phyloP scores from a whole-genome alignment of 2,888 invertebrate species.

The Ferdinandea cuprea region DNA sequence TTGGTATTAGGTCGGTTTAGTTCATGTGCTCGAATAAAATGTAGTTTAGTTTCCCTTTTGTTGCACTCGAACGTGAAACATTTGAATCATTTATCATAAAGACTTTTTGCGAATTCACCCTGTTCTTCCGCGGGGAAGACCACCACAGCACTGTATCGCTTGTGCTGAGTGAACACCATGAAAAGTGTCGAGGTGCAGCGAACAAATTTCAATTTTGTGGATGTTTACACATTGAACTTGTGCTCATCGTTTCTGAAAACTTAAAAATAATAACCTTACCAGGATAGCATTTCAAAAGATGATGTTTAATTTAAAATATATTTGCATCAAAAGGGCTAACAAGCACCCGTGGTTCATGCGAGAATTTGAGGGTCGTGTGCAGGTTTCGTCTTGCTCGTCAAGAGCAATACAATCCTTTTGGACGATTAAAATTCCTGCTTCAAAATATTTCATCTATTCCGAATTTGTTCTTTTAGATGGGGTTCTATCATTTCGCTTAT shows the following conservation, averaged over 20 bases:
- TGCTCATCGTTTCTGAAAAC: not conserved
- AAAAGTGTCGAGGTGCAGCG: not conserved
- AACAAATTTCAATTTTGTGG: not conserved
- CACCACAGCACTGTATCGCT: not conserved
- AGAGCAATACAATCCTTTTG: too few species aligned
- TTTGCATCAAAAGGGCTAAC: not conserved
- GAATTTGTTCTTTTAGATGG: not conserved
- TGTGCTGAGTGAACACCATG: not conserved
- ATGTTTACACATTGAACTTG: slow-evolving; percentile 3
- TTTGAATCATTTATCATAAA: slow-evolving; percentile 39
- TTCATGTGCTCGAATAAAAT: slow-evolving; percentile 22
- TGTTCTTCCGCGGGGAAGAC: too few species aligned
- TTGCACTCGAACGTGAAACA: not conserved
- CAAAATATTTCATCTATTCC: not conserved
- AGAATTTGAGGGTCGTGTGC: too few species aligned
- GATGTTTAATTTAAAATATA: slow-evolving; percentile 22
- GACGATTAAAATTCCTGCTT: not conserved
- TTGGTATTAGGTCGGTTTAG: not conserved
- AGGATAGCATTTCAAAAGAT: slow-evolving; percentile 16
- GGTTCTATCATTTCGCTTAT: slow-evolving; percentile 23
- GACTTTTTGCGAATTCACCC: not conserved
- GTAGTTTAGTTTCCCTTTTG: slow-evolving; percentile 18
- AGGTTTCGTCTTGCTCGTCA: too few species aligned
- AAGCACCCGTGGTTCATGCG: too few species aligned
- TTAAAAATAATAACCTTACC: not conserved